Percentiles rank a stretch among this genome's conserved stretches.
Conservation (phyloP, 2,113 vertebrate genomes). For the Tetraodon nigroviridis region DNA sequence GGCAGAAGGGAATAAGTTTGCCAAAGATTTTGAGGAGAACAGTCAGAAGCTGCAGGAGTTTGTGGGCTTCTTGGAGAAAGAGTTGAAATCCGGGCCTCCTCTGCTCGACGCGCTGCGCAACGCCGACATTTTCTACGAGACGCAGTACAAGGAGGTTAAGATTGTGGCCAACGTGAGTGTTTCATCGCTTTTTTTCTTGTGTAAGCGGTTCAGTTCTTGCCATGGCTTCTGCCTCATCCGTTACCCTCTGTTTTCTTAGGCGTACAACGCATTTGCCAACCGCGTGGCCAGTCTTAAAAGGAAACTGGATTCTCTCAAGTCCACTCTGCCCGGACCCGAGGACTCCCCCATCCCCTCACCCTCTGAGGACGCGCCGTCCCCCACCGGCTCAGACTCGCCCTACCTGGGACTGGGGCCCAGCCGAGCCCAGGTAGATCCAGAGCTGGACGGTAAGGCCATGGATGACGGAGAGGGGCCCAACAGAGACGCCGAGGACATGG, state of each 20-base stretch:
- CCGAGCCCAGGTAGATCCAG: constrained; percentile 57
- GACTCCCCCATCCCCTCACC: constrained; percentile 94
- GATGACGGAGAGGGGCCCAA: constrained; percentile 57
- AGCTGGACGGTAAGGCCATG: constrained; percentile 70
- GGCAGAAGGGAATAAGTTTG: constrained; percentile 94
- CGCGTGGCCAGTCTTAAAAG: constrained; percentile 92
- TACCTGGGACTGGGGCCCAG: constrained; percentile 77
- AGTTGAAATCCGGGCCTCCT: constrained; percentile 83
- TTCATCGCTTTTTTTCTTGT: background rate
- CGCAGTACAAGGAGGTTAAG: constrained; percentile 97
- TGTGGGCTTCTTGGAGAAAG: constrained; percentile 87
- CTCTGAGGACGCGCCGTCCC: constrained; percentile 90
- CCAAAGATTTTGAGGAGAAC: constrained; percentile 95
- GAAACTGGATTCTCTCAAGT: constrained; percentile 92
- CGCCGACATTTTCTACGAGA: constrained; percentile 95
- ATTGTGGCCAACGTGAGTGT: constrained; percentile 94
- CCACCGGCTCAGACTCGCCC: constrained; percentile 91
- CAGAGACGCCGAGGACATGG: constrained; percentile 89
- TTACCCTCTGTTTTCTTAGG: constrained; percentile 66
- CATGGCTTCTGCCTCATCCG: background rate
- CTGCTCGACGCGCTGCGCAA: constrained; percentile 90
- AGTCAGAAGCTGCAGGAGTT: constrained; percentile 93
- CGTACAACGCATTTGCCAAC: constrained; percentile 94
- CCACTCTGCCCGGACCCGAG: constrained; percentile 86
- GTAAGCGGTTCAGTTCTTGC: background rate